Conservation (phyloP, 2,797 vertebrate species). For the Pipistrellus nathusii region DNA sequence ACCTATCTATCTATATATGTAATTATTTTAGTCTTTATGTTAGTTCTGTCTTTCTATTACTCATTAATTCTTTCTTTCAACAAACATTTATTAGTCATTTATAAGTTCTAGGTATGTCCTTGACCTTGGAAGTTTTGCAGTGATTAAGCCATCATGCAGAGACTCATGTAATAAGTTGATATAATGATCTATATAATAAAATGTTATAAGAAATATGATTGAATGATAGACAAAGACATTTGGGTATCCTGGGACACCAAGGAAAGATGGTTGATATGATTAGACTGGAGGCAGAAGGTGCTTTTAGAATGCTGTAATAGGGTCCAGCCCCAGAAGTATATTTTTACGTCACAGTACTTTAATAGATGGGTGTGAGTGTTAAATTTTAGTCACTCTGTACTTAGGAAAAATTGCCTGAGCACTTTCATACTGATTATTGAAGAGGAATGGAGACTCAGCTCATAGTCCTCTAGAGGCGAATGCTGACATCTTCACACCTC, state of each 20-base stretch:
- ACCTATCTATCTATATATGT: background rate
- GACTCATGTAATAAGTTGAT: background rate
- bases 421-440: background rate
- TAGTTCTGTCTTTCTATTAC: background rate
- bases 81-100: background rate
- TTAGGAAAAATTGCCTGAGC: background rate
- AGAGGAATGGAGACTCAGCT: background rate
- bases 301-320: background rate
- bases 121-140: background rate
- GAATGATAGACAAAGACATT: background rate
- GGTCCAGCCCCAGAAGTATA: background rate
- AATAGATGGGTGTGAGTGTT: background rate
- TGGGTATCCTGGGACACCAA: background rate
- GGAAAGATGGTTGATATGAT: background rate
- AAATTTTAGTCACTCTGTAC: conserved; percentile 1
- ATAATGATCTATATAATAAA: background rate
- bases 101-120: background rate
- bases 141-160: background rate
- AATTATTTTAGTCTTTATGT: background rate
- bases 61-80: background rate
- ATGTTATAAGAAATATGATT: background rate
- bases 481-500: background rate
- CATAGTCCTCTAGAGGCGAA: background rate
- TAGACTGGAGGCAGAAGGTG: background rate
- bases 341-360: background rate